Evolutionary conservation across 1,140 invertebrate species (phyloP).

Genomic region (Phenacoccus solenopsis): DNA sequence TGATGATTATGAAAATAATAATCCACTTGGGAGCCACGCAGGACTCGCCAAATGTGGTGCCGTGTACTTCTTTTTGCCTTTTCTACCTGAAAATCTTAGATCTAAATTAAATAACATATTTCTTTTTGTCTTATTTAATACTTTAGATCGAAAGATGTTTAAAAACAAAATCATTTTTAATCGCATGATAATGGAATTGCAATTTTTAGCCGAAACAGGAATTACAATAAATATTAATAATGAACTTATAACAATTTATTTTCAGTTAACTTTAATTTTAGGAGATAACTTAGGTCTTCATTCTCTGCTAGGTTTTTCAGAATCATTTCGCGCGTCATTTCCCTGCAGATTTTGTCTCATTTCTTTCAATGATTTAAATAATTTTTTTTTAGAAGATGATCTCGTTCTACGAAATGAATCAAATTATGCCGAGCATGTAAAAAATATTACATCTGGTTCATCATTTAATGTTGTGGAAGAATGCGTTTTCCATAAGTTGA

Average conservation of each 20-base stretch:
- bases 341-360: conserved; percentile 26
- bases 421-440: conserved; percentile 2
- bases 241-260: conserved; percentile 16
- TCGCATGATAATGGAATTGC: neutral
- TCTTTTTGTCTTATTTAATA: conserved; percentile 9
- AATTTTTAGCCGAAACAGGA: neutral
- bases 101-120: conserved; percentile 12
- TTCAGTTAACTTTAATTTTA: conserved; percentile 23
- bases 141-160: conserved; percentile 8
- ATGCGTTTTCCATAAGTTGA: neutral
- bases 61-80: conserved; percentile 8
- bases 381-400: neutral
- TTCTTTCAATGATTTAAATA: conserved; percentile 9
- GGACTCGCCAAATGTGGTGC: neutral
- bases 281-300: conserved; percentile 26
- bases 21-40: conserved; percentile 11
- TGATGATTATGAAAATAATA: conserved; percentile 17
- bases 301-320: conserved; percentile 23
- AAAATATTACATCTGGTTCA: neutral
- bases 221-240: neutral
- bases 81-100: neutral
- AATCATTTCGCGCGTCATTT: conserved; percentile 21
- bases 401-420: neutral
- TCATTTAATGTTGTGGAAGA: neutral
- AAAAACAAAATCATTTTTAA: neutral